phyloP scores from a whole-genome alignment of 2,797 vertebrate species.

The Xenentodon cancila region DNA sequence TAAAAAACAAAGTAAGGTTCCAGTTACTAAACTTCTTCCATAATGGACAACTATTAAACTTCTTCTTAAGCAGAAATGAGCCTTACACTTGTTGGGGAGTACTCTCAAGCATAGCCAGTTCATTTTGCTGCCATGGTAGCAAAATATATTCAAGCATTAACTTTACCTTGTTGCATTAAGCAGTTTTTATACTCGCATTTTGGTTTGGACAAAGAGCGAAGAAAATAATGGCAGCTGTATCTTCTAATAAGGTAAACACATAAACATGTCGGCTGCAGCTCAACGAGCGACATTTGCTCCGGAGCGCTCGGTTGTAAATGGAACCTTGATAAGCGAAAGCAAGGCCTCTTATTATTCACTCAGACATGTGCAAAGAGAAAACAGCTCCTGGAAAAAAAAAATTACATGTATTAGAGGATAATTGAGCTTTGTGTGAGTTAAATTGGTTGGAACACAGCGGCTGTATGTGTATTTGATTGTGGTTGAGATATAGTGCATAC shows the following conservation, averaged over 20 bases:
- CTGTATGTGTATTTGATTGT: conserved; percentile 11
- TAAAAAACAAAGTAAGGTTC: background rate
- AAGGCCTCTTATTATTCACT: conserved; percentile 52
- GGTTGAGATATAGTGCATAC: background rate
- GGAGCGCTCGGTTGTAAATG: conserved; percentile 34
- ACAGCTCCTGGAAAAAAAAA: conserved; percentile 47
- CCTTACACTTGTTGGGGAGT: too few relatives aligned
- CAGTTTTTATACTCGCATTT: background rate
- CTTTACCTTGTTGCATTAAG: background rate
- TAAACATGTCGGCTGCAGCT: conserved; percentile 9
- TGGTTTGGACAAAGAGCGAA: background rate
- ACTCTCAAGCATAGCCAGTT: background rate
- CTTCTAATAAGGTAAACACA: background rate
- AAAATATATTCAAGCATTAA: background rate
- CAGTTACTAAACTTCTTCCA: background rate
- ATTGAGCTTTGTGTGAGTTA: conserved; percentile 66
- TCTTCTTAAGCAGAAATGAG: background rate
- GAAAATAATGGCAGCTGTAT: background rate
- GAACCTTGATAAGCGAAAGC: conserved; percentile 32
- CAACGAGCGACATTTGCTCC: conserved; percentile 26
- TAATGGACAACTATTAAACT: background rate
- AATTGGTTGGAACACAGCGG: conserved; percentile 61
- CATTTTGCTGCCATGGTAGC: background rate
- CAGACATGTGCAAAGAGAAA: conserved; percentile 63
- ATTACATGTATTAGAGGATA: conserved; percentile 55